phyloP scores from a whole-genome alignment of 2,797 vertebrate genomes.

The Muscicapa striata region DNA sequence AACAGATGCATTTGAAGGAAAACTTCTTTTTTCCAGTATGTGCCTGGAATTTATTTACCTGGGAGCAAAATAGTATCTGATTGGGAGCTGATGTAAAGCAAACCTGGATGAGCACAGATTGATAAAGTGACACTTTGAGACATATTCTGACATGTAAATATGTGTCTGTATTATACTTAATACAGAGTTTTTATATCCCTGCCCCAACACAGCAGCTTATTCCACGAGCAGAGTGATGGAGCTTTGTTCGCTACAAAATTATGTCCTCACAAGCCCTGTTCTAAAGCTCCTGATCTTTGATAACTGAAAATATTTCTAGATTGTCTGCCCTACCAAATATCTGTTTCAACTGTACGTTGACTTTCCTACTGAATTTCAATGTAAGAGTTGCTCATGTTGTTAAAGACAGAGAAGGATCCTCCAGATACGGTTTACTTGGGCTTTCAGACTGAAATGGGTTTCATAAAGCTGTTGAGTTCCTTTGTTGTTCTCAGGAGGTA shows the following conservation, averaged over 20 bases:
- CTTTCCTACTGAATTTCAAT: neutral
- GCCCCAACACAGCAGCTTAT: neutral
- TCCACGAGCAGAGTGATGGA: neutral
- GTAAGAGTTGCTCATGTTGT: neutral
- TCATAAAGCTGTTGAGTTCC: neutral
- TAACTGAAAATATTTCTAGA: neutral
- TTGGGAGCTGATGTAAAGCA: neutral
- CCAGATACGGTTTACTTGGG: neutral
- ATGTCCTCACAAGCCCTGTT: neutral
- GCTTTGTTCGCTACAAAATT: neutral
- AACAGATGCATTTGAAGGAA: neutral
- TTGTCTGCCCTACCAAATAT: neutral
- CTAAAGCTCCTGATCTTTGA: neutral
- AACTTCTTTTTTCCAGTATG: neutral
- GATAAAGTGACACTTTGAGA: neutral
- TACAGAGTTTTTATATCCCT: neutral
- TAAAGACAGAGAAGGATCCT: neutral
- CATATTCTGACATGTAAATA: neutral
- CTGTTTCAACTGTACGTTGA: neutral
- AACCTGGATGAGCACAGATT: neutral
- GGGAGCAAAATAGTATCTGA: neutral
- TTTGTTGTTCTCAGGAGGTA: neutral
- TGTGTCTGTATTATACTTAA: neutral
- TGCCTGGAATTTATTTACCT: neutral
- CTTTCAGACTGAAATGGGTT: neutral